A percentile compares a stretch with the other conserved stretches of the same genome.
Evolutionary conservation across 2,888 invertebrate species (phyloP).

Genomic region (Plebejus argus): DNA sequence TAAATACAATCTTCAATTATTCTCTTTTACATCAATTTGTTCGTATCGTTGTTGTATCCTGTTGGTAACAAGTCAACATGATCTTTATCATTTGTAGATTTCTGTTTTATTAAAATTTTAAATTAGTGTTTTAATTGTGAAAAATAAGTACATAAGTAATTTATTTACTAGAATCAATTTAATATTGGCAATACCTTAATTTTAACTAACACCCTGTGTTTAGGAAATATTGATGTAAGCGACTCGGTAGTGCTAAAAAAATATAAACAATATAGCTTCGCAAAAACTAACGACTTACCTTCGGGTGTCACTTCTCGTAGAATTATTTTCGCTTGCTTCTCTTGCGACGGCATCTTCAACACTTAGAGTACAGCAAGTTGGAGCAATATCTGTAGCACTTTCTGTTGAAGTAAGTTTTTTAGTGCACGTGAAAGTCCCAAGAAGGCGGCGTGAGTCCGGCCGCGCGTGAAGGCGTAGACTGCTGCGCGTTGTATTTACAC

Average conservation of each 20-base stretch:
- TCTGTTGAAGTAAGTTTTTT: not conserved
- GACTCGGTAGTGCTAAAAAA: not conserved
- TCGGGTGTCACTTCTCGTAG: slow-evolving; percentile 70
- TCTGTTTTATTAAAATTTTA: too few species aligned
- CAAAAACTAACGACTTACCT: slow-evolving; percentile 53
- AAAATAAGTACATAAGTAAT: too few species aligned
- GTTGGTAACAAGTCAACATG: too few species aligned
- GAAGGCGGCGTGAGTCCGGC: not conserved
- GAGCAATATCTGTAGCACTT: not conserved
- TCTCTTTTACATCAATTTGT: too few species aligned
- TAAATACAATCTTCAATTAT: not conserved
- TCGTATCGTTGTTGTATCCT: too few species aligned
- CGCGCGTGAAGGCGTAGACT: not conserved
- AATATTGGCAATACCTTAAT: not conserved
- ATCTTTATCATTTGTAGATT: too few species aligned
- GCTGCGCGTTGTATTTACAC: not conserved
- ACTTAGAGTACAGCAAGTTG: not conserved
- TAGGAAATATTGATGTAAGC: not conserved
- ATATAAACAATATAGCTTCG: slow-evolving; percentile 8
- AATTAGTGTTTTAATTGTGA: too few species aligned
- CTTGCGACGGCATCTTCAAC: slow-evolving; percentile 66
- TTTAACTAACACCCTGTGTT: not conserved
- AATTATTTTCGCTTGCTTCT: slow-evolving; percentile 55
- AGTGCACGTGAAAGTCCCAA: not conserved
- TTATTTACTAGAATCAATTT: too few species aligned